Conservation (phyloP, 1,140 invertebrate genomes). For the Drosophila neocordata region DNA sequence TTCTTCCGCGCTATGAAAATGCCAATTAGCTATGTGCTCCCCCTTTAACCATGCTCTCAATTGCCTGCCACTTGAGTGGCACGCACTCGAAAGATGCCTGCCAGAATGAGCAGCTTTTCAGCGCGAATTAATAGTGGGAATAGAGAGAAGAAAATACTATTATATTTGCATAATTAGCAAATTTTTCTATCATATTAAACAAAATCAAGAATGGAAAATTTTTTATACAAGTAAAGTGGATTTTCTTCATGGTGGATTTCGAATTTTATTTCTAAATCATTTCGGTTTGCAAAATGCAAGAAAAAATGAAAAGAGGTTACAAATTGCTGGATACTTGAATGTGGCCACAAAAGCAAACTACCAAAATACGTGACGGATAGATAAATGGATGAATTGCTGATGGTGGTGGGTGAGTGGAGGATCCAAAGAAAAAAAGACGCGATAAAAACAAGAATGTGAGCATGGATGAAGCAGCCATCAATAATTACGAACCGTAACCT, state of each 20-base stretch:
- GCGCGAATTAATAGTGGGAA: not conserved
- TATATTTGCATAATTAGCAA: slow-evolving; percentile 55
- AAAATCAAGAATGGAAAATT: slow-evolving; percentile 1
- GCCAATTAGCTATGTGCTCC: slow-evolving; percentile 47
- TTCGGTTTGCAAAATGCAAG: slow-evolving; percentile 22
- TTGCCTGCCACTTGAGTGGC: slow-evolving; percentile 15
- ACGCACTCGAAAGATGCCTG: slow-evolving; percentile 30
- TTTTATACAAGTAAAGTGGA: slow-evolving; percentile 7
- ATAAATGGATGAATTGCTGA: not conserved
- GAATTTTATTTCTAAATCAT: slow-evolving; percentile 47
- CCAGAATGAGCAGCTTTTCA: slow-evolving; percentile 11
- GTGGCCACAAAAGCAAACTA: not conserved
- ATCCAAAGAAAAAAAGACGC: slow-evolving; percentile 1
- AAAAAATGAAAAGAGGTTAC: slow-evolving; percentile 35
- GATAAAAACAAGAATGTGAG: not conserved
- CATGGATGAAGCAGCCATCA: not conserved
- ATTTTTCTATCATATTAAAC: slow-evolving; percentile 16
- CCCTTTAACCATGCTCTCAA: slow-evolving; percentile 11
- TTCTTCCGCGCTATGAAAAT: slow-evolving; percentile 48
- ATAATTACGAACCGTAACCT: slow-evolving; percentile 21
- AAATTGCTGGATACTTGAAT: slow-evolving; percentile 31
- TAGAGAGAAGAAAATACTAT: slow-evolving; percentile 14
- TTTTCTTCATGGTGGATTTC: slow-evolving; percentile 3
- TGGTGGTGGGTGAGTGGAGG: not conserved
- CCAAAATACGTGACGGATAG: not conserved